Base-by-base conservation (phyloP, 2,113 vertebrate genomes). In the Peucedramus taeniatus region DNA sequence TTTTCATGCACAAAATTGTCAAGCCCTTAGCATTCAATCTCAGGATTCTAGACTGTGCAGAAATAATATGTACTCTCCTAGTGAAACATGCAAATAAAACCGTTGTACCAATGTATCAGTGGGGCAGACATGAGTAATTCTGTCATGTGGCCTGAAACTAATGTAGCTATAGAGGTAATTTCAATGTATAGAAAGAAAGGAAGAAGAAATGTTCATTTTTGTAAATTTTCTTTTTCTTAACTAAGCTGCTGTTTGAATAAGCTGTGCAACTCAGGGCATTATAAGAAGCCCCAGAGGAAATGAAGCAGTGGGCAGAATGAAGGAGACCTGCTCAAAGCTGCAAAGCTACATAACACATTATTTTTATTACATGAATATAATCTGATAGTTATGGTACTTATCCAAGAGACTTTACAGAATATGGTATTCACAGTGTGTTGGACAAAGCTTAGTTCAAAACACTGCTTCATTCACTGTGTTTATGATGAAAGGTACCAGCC, bases 311-410 rank as follows among this genome's bases (percentile, higher is more conserved):
- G 56, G 47, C 60, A 83, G 68, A 93, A 75, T 37, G 80, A 96
- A 78, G 83, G 64, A 86, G 80, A 95, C 53, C 37, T 72, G 85
- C 72, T 94, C 56, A 72, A 79, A 95, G 76, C 69, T 92, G 79
- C 72, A 90, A 90, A 90, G 83, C 79, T 60, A 76, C 65, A 17
- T 87, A 81, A 74, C 68, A 63, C 54, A 31, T 83, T 91, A 80
- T 63, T 95, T 96, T 95, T 94, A 90, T 86, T 91, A 71, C 60
- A 71, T 53, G 22, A 94, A 68, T 90, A 83, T 94, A 90, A 93
- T 91, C 90, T 13, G 2, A 78, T 96, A 68, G 65, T 64, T 61
- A 57, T 57, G 60, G 71, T 96, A 90, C 76, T 90, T 90, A 90
- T 93, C 79, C 88, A 88, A 83, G 59, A 70, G 79, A 75, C 72